Base-by-base conservation (phyloP, 2,888 invertebrate species). In the Megamerina dolium region DNA sequence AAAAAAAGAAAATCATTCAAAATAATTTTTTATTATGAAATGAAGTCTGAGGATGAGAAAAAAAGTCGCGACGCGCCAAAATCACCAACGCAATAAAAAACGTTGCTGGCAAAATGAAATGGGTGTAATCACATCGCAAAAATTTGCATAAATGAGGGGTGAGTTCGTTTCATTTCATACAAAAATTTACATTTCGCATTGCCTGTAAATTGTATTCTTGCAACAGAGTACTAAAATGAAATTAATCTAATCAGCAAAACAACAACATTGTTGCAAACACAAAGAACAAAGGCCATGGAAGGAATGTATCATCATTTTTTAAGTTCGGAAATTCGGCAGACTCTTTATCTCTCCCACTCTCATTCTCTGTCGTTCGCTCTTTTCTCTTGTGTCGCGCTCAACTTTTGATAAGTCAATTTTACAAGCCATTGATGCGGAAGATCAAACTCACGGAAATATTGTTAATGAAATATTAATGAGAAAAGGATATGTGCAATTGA, bases 381-480 rank as follows among this genome's bases (percentile, higher is more conserved):
- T 51, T 30, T 18, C 46, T 33, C 21, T 44, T 49, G 30, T 50
- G 46, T 39, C 45, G 44, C 26, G 23, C 35, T 37, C 29, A 33
- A 43, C 40, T 38, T 49, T 41, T 52, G 52, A 53, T 62, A 60
- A 65, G 66, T 67, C 68, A 65, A 65, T 65, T 65, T 65, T 56
- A 65, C 68, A 65, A 68, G 49, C 61, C 64, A 67, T 67, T 65
- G 68, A 66, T 65, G 64, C 66, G 65, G 68, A 65, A 65, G 64
- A 64, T 64, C 64, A 64, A 64, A 66, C 64, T 66, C 66, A 21
- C 31, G 37, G 27, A 41, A 45, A 41, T 45, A 34, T 48, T 37
- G 32, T 38, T 43, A 43, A 43, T 38, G 27, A 43, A 40, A 37
- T 35, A 44, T 39, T 34, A 39, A 63, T 61, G 59, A 60, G 57